Evolutionary conservation across 1,140 invertebrate genomes (phyloP), one percentile per base, ranked within the genome.

Genomic region (Limonius californicus): DNA sequence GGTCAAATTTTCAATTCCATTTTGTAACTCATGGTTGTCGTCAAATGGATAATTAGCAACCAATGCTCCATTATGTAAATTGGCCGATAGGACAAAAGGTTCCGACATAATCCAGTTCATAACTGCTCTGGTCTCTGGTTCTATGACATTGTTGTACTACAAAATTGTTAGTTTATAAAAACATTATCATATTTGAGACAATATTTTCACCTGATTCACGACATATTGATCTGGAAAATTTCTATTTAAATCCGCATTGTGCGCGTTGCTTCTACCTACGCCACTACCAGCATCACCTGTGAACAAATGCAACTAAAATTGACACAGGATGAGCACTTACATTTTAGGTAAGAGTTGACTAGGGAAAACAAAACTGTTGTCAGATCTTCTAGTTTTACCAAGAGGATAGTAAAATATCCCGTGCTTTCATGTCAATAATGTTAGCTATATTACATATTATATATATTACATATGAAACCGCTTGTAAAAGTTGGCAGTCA

Each of bases 31-130:
- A 14, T 76, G 70, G 75, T 83, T 86, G 70, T 92, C 89, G 74
- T 97, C 95, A 71, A 84, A 98, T 0, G 95, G 95, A 79, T 95
- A 97, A 78, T 97, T 97, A 15, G 94, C 94, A 0, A 97, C 94
- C 47, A 97, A 76, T 16, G 92, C 90, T 7, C 94, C 94, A 11
- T 96, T 97, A 74, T 99, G 97, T 2, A 99, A 79, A 81, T 98
- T 99, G 1, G 96, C 95, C 0, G 95, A 98, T 1, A 99, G 77
- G 2, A 98, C 95, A 80, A 99, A 99, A 0, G 93, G 94, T 68
- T 89, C 82, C 1, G 83, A 80, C 7, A 83, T 75, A 1, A 95
- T 87, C 97, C 97, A 99, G 32, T 90, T 80, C 85, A 99, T 99
- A 0, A 98, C 85, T 0, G 93, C 93, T 56, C 78, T 69, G 0